A percentile compares a stretch with the other conserved stretches of the same genome.
Conservation (phyloP, 2,888 invertebrate genomes). For the Drosophila setosimentum region DNA sequence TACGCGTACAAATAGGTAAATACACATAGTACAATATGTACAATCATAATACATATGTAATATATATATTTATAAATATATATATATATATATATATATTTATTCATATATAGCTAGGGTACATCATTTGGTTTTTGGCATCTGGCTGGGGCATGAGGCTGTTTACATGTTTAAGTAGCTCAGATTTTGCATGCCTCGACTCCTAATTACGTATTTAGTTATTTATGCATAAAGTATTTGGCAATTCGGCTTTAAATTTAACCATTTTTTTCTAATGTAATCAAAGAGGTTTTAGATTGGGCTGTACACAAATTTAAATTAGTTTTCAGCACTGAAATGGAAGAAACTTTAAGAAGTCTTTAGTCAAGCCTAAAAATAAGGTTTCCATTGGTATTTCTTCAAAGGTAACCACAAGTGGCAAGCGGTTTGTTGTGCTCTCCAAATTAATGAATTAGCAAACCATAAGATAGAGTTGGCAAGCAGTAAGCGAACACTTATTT, state of each 20-base stretch:
- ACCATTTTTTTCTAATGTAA: constrained; percentile 15
- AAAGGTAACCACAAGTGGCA: constrained; percentile 10
- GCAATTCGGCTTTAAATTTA: constrained; percentile 28
- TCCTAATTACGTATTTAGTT: constrained; percentile 65
- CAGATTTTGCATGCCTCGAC: constrained; percentile 32
- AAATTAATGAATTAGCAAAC: constrained; percentile 3
- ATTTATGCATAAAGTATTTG: constrained; percentile 67
- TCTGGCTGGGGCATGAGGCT: constrained; percentile 23
- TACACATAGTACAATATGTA: neutral
- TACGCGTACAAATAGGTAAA: constrained; percentile 3
- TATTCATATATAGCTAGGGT: constrained; percentile 17
- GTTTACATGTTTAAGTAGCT: constrained; percentile 59
- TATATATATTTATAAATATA: constrained; percentile 4
- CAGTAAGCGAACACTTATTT: neutral
- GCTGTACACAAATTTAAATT: neutral
- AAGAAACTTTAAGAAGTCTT: neutral
- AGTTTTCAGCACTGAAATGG: neutral
- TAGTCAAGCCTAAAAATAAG: neutral
- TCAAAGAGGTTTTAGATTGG: constrained; percentile 10
- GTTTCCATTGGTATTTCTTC: neutral
- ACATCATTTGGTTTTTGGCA: constrained; percentile 39
- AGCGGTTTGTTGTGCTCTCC: neutral
- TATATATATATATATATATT: constrained; percentile 1
- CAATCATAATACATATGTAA: neutral
- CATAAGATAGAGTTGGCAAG: neutral